A percentile compares a stretch with the other conserved stretches of the same genome.
phyloP scores from a whole-genome alignment of 2,797 vertebrate species.

The Borostomias antarcticus region DNA sequence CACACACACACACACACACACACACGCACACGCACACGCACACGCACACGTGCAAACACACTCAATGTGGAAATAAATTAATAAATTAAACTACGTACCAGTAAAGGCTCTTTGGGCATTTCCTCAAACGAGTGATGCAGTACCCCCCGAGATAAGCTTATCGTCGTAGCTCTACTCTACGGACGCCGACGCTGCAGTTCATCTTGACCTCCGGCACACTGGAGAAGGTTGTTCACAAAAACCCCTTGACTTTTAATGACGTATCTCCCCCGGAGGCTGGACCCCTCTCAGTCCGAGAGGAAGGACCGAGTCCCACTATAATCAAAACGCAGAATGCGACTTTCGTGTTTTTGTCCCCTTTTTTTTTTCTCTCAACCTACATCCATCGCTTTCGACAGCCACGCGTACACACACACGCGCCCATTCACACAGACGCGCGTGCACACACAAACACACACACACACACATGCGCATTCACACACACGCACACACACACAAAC shows the following conservation, averaged over 20 bases:
- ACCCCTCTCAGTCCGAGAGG: not conserved
- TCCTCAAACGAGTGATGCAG: too few species aligned
- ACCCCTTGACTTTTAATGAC: not conserved
- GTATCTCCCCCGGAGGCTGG: not conserved
- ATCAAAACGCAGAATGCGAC: not conserved
- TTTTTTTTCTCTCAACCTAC: not conserved
- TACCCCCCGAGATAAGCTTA: too few species aligned
- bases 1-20: not conserved
- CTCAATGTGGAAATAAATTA: too few species aligned
- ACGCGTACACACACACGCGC: not conserved
- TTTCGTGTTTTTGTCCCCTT: not conserved
- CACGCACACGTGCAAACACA: too few species aligned
- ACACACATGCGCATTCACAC: not conserved
- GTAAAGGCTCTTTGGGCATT: too few species aligned
- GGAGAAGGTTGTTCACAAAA: not conserved
- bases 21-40: not conserved
- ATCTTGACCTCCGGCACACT: not conserved
- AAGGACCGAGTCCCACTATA: not conserved
- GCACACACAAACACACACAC: not conserved
- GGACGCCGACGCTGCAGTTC: too few species aligned
- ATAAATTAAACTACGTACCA: too few species aligned
- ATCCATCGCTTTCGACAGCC: not conserved
- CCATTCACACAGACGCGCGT: not conserved
- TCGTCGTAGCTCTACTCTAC: too few species aligned
- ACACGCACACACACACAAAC: slow-evolving; percentile 1